Evolutionary conservation across 2,797 vertebrate genomes (phyloP).

Genomic region (Muscicapa comitata): DNA sequence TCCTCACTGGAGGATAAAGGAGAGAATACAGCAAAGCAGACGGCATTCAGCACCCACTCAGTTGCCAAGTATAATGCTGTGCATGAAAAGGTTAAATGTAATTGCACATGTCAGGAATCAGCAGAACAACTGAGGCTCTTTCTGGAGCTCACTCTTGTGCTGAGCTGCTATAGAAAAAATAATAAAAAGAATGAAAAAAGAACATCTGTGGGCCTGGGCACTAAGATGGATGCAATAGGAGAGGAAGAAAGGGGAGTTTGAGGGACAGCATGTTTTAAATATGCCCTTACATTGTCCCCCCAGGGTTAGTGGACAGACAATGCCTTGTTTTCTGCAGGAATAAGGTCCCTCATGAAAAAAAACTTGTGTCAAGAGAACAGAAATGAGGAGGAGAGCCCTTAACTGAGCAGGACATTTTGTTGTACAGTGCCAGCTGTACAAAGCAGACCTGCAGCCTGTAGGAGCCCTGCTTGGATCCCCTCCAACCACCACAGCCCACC

Average conservation of each 20-base stretch:
- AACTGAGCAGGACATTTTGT: neutral
- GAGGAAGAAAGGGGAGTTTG: neutral
- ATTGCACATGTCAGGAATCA: neutral
- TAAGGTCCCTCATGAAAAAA: neutral
- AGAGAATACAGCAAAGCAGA: neutral
- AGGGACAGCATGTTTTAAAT: neutral
- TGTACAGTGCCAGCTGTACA: neutral
- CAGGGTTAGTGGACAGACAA: neutral
- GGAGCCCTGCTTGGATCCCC: neutral
- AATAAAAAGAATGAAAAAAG: neutral
- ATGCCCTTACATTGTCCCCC: neutral
- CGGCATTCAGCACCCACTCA: neutral
- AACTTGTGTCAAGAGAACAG: neutral
- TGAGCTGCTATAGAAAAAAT: neutral
- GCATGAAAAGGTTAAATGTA: neutral
- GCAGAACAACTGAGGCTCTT: neutral
- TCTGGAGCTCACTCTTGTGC: neutral
- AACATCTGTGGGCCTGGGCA: neutral
- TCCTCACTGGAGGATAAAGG: neutral
- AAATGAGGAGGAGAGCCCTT: neutral
- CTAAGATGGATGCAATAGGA: neutral
- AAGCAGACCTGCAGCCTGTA: neutral
- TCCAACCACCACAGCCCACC: neutral
- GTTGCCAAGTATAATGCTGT: neutral
- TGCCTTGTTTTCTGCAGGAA: neutral